Evolutionary conservation across 2,888 invertebrate genomes (phyloP).

Genomic region (Lumbricus terrestris): DNA sequence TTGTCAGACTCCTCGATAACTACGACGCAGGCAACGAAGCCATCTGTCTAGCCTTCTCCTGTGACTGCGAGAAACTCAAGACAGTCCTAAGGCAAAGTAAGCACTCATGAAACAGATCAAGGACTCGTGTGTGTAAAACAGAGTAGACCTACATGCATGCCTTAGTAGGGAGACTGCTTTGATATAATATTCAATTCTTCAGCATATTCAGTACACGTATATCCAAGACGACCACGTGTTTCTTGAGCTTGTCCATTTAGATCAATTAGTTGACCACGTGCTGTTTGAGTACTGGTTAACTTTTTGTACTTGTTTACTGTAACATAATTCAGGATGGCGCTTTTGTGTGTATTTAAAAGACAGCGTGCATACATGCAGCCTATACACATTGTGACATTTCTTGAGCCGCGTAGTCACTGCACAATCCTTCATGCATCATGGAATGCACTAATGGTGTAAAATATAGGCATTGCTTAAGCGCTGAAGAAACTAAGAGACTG

Average conservation of each 20-base stretch:
- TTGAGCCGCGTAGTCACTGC: neutral
- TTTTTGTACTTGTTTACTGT: no score
- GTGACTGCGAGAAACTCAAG: constrained; percentile 38
- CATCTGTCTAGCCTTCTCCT: constrained; percentile 41
- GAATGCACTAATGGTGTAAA: neutral
- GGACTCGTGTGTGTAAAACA: no score
- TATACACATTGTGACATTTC: neutral
- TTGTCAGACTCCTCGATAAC: constrained; percentile 37
- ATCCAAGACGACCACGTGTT: no score
- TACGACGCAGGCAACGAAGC: constrained; percentile 42
- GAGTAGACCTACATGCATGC: no score
- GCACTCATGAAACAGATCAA: neutral
- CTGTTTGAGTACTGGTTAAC: no score
- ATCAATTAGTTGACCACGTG: no score
- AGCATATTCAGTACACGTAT: no score
- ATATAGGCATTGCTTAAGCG: no score
- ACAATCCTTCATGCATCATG: neutral
- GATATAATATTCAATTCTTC: neutral
- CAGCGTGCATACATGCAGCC: no score
- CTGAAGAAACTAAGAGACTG: neutral
- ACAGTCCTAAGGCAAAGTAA: constrained; percentile 39
- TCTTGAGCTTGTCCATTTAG: no score
- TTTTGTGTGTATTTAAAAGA: no score
- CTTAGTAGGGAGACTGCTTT: neutral
- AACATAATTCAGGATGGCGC: no score